Base-by-base conservation (phyloP, 1,140 invertebrate genomes). In the Drosophila aff. region DNA sequence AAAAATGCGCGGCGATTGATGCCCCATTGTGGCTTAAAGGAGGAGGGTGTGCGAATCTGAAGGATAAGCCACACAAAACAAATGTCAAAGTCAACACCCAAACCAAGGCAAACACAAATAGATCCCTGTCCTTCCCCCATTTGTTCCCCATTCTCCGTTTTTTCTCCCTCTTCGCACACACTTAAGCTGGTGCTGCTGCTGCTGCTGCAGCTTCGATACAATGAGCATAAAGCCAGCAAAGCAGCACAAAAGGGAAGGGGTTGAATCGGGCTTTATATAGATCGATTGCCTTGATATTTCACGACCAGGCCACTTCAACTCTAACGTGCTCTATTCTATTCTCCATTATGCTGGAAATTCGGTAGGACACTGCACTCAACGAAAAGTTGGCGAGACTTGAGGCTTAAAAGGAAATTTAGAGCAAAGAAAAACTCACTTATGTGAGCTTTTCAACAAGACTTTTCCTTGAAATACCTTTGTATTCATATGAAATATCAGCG, bases 31-130 rank as follows among this genome's bases (percentile, higher is more conserved):
- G 68, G 79, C 57, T 49, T 3, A 28, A 28, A 47, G 74, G 47
- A 40, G 74, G 41, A 43, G 55, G 36, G 31, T 76, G 23, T 44
- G 66, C 49, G 73, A 69, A 53, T 84, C 81, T 78, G 81, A 90
- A 90, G 85, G 85, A 85, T 89, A 89, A 89, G 85, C 85, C 66
- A 71, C 72, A 90, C 85, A 89, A 89, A 89, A 89, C 85, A 89
- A 89, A 89, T 89, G 85, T 90, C 85, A 89, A 89, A 90, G 85
- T 89, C 85, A 90, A 89, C 79, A 90, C 85, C 75, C 66, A 76
- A 81, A 79, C 68, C 85, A 89, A 78, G 68, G 71, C 71, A 69
- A 73, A 80, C 68, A 80, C 61, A 63, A 67, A 72, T 68, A 52
- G 44, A 44, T 73, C 49, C 71, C 55, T 44, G 49, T 31, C 49